Percentiles rank a stretch among this genome's conserved stretches.
These are phyloP conservation scores for Lutraria lutraria DNA, from an alignment of 2,888 invertebrate species.

Conservation along the genomic window DNA sequence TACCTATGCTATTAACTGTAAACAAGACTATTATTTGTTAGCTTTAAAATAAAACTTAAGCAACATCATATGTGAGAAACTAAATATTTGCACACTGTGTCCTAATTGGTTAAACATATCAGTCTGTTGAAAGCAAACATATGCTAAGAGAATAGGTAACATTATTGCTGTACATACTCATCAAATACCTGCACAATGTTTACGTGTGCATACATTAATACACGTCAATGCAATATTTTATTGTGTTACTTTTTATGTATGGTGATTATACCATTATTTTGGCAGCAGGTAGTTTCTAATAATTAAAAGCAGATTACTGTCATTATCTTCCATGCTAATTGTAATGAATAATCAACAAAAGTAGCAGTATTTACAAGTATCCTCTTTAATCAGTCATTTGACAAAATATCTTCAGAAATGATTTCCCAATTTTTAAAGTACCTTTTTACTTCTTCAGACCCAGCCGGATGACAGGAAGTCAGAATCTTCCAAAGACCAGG, in stretches of 20 bases:
- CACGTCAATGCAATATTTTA: no score
- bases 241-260: background rate
- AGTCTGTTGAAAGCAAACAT: background rate
- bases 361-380: background rate
- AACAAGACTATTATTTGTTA: no score
- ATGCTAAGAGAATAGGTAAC: background rate
- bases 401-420: no score
- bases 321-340: background rate
- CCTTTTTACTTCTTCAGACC: background rate
- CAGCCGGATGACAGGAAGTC: slow-evolving; percentile 14
- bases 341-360: background rate
- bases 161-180: background rate
- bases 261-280: background rate
- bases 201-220: background rate
- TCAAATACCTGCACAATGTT: background rate
- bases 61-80: background rate
- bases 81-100: background rate
- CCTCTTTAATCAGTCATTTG: background rate
- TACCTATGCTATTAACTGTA: no score
- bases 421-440: background rate
- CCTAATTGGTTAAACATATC: background rate
- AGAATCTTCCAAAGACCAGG: slow-evolving; percentile 36
- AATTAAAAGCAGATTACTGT: slow-evolving; percentile 11
- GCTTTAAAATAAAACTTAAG: no score
- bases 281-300: background rate